Base-by-base conservation (phyloP, 2,797 vertebrate species). In the Gallinago nigripennis region DNA sequence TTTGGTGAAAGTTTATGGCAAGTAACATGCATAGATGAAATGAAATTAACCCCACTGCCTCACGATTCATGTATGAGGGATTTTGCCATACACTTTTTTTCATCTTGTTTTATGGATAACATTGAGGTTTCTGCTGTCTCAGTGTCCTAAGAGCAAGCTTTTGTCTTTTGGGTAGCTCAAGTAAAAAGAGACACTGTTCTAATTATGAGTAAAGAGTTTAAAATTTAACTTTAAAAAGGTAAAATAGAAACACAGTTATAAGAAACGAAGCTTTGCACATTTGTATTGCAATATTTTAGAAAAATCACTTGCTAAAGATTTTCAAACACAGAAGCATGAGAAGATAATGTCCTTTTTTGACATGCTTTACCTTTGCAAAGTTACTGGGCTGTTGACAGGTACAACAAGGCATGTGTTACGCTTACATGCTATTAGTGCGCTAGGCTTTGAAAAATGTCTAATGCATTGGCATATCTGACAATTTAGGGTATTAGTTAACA, bases 401-500 rank as follows among this genome's bases (percentile, higher is more conserved):
- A 92, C 92, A 93, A 71, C 1, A 85, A 76, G 93, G 83, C 76
- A 58, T 91, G 51, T 83, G 82, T 82, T 93, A 58, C 8, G 4
- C 89, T 90, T 92, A 91, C 94, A 94, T 66, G 77, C 75, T 94
- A 87, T 94, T 95, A 94, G 86, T 83, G 76, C 88, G 84, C 70
- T 20, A 77, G 83, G 57, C 72, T 90, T 92, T 93, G 94, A 91
- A 85, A 94, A 91, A 79, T 86, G 90, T 95, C 95, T 92, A 66
- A 88, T 57, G 39, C 84, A 90, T 93, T 93, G 94, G 90, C 94
- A 96, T 71, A 93, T 88, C 54, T 96, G 96, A 95, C 95, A 93
- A 88, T 82, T 94, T 78, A 33, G 41, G 54, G 60, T 86, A 95
- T 95, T 95, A 92, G 83, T 96, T 94, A 94, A 86, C 88, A 87